Percentiles rank a stretch among this genome's conserved stretches.
Conservation (phyloP, 2,888 invertebrate species). For the Strigamia transsilvanica region DNA sequence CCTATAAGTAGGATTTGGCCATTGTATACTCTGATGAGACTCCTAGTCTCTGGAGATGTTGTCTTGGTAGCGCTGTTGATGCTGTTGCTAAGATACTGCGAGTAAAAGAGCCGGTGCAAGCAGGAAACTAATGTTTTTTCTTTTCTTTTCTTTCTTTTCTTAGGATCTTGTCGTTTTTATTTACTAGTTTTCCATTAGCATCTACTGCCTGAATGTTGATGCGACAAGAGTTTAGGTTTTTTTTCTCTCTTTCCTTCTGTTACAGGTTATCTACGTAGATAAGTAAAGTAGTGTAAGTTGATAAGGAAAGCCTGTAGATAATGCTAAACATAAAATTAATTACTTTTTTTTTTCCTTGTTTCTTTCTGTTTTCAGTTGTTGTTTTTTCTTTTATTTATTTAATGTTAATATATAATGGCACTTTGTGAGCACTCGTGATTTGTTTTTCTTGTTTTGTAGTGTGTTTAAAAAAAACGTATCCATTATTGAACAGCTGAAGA, state of each 20-base stretch:
- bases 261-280: background rate
- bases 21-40: background rate
- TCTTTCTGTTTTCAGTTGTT: background rate
- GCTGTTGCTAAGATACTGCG: background rate
- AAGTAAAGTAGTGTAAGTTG: background rate
- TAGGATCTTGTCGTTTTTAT: conserved; percentile 5
- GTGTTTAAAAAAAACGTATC: background rate
- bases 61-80: background rate
- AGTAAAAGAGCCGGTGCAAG: background rate
- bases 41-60: conserved; percentile 5
- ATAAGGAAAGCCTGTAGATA: background rate
- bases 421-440: background rate
- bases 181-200: conserved; percentile 25
- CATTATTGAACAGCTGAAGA: conserved; percentile 38
- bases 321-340: background rate
- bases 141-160: background rate
- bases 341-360: background rate
- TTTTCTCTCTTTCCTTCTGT: background rate
- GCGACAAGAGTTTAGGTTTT: background rate
- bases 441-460: conserved; percentile 1
- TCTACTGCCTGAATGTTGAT: background rate
- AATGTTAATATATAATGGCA: too few species aligned
- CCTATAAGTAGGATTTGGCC: background rate
- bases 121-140: conserved; percentile 14
- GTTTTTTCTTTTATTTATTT: too few species aligned